phyloP scores from a whole-genome alignment of 2,797 vertebrate genomes.

The Ctenosaura bakeri region DNA sequence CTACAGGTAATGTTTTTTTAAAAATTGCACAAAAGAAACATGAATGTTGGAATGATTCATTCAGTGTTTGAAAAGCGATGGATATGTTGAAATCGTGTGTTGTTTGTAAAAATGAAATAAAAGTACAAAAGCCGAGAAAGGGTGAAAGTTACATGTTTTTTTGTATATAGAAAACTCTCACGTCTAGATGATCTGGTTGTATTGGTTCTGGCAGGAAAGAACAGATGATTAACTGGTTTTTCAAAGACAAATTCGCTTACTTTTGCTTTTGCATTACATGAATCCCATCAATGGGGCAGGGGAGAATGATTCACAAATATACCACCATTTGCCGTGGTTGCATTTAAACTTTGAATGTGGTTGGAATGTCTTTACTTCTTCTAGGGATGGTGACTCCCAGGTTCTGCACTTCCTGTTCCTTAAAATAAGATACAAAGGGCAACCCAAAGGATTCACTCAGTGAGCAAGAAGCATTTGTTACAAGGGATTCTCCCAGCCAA shows the following conservation, averaged over 20 bases:
- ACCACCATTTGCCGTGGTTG: slow-evolving; percentile 59
- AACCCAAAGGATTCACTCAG: slow-evolving; percentile 83
- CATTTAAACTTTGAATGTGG: slow-evolving; percentile 65
- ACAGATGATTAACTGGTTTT: slow-evolving; percentile 81
- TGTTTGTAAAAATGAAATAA: slow-evolving; percentile 84
- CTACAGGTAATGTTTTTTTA: slow-evolving; percentile 89
- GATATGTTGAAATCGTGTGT: slow-evolving; percentile 90
- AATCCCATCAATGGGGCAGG: slow-evolving; percentile 64
- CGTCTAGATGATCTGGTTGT: slow-evolving; percentile 83
- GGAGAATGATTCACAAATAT: slow-evolving; percentile 62
- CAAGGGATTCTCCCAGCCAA: slow-evolving; percentile 69
- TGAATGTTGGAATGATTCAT: slow-evolving; percentile 96
- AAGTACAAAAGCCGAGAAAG: slow-evolving; percentile 82
- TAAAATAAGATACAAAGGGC: slow-evolving; percentile 47
- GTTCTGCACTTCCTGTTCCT: slow-evolving; percentile 79
- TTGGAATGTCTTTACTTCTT: slow-evolving; percentile 52
- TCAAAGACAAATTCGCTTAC: slow-evolving; percentile 81
- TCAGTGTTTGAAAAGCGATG: slow-evolving; percentile 90
- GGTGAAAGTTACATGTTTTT: slow-evolving; percentile 84
- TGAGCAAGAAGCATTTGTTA: slow-evolving; percentile 77
- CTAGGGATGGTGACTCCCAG: slow-evolving; percentile 60
- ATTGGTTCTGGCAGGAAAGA: slow-evolving; percentile 83
- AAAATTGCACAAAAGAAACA: slow-evolving; percentile 97
- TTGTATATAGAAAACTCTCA: slow-evolving; percentile 86
- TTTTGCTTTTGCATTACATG: slow-evolving; percentile 76